Base-by-base conservation (phyloP, 2,888 invertebrate genomes). In the Eupithecia inturbata region DNA sequence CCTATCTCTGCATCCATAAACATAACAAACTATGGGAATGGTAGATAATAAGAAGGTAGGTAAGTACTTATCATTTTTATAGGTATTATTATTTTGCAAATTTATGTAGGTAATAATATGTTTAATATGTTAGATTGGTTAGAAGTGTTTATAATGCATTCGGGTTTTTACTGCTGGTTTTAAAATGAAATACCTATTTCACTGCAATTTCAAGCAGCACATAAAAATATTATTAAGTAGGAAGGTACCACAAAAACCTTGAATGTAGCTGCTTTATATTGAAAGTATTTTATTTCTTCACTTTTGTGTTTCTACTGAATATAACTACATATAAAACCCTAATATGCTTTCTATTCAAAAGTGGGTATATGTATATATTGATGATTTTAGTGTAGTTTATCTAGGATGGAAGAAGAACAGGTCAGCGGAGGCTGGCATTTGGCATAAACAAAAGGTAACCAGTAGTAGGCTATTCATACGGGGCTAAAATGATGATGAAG, bases 141-240 rank as follows among this genome's bases (percentile, higher is more conserved):
- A n/a, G n/a, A 2, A 9, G 10, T 22, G 53, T 53, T 53, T 53
- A 19, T 53, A 22, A 10, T 53, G 10, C 53, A 53, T 53, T 53
- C 10, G 7, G 22, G 6, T 22, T 49, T 49, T 53, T 53, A 53
- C 22, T 53, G 22, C 53, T 53, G 53, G 49, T 22, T 53, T 53
- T 53, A 22, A 53, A n/a, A 9, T 49, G 49, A 49, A 49, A 53
- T 53, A 53, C 53, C 53, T 22, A 53, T 53, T 53, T 53, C 53
- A 53, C 53, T 53, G 22, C 53, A 22, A 53, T 53, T 53, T 10
- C 53, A 53, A 22, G 22, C 22, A 53, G 53, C 22, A 19, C 53
- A 53, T 53, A 53, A 53, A 53, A 22, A 53, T 22, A 53, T 53
- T 49, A 45, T 19, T 41, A 45, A 19, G 49, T 49, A 49, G 19